Evolutionary conservation across 2,113 vertebrate species (phyloP).

Genomic region (Reinhardtius hippoglossoides): DNA sequence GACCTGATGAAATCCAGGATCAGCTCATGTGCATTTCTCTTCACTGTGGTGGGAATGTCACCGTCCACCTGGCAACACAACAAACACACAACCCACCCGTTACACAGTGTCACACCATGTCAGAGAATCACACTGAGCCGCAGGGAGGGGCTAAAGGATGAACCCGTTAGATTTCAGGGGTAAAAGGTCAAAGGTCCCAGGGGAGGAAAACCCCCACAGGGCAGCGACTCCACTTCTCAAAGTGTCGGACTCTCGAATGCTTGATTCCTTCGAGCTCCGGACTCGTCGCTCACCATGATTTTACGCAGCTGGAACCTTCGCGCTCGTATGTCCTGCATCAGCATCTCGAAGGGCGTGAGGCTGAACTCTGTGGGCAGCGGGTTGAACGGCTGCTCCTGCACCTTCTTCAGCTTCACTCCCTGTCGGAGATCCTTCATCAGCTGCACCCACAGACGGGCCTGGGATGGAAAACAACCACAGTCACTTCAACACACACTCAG

Average conservation of each 20-base stretch:
- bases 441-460: constrained; percentile 96
- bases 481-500: background rate
- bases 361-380: constrained; percentile 93
- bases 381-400: constrained; percentile 93
- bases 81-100: background rate
- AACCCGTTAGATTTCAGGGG: too few relatives aligned
- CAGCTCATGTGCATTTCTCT: constrained; percentile 92
- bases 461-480: constrained; percentile 22
- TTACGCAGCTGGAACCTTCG: constrained; percentile 95
- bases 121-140: too few relatives aligned
- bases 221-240: too few relatives aligned
- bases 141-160: too few relatives aligned
- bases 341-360: constrained; percentile 97
- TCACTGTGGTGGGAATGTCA: constrained; percentile 90
- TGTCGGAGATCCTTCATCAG: constrained; percentile 96
- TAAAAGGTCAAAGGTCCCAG: too few relatives aligned
- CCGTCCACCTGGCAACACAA: constrained; percentile 86
- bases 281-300: constrained; percentile 89
- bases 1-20: constrained; percentile 97
- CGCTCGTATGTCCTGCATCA: constrained; percentile 96
- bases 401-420: constrained; percentile 96
- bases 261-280: too few relatives aligned
- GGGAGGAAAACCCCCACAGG: too few relatives aligned
- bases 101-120: too few relatives aligned
- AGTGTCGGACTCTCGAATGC: rapidly evolving